Percentiles rank a stretch among this genome's conserved stretches.
Conservation (phyloP, 2,888 invertebrate genomes). For the Steinernema carpocapsae region DNA sequence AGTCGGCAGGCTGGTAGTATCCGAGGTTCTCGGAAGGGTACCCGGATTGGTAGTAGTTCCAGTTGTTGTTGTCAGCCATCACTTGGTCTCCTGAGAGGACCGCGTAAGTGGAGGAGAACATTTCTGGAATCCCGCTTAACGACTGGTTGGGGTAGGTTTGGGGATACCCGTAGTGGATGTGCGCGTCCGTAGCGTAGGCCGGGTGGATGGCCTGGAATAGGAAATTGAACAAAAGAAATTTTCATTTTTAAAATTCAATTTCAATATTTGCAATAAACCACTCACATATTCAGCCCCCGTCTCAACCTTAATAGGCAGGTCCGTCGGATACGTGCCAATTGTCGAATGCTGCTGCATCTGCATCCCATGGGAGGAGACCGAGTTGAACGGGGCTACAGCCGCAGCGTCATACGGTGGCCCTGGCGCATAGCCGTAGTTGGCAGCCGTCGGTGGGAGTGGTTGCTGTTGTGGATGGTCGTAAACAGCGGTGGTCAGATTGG, state of each 20-base stretch:
- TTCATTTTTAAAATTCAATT: no score
- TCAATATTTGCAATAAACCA: not conserved
- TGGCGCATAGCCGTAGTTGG: not conserved
- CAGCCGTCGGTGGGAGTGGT: not conserved
- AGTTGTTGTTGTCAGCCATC: slow-evolving; percentile 7
- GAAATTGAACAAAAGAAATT: no score
- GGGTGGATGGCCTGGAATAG: not conserved
- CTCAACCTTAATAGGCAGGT: slow-evolving; percentile 4
- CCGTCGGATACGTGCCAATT: not conserved
- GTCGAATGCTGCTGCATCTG: not conserved
- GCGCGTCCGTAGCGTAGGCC: not conserved
- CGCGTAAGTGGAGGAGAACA: slow-evolving; percentile 28
- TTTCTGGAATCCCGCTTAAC: slow-evolving; percentile 8
- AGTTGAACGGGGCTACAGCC: not conserved
- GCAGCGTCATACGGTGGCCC: slow-evolving; percentile 6
- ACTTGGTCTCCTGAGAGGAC: slow-evolving; percentile 16
- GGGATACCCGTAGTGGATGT: slow-evolving; percentile 5
- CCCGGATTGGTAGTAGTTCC: slow-evolving; percentile 20
- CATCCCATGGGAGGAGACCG: slow-evolving; percentile 22
- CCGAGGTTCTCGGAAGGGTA: not conserved
- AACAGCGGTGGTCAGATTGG: no score
- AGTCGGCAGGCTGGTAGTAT: not conserved
- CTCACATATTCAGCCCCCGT: slow-evolving; percentile 9
- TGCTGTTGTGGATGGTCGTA: slow-evolving; percentile 12
- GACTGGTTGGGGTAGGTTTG: not conserved